A percentile compares a stretch with the other conserved stretches of the same genome.
Evolutionary conservation across 1,140 invertebrate genomes (phyloP).

Genomic region (Drosophila pseudoobscura): DNA sequence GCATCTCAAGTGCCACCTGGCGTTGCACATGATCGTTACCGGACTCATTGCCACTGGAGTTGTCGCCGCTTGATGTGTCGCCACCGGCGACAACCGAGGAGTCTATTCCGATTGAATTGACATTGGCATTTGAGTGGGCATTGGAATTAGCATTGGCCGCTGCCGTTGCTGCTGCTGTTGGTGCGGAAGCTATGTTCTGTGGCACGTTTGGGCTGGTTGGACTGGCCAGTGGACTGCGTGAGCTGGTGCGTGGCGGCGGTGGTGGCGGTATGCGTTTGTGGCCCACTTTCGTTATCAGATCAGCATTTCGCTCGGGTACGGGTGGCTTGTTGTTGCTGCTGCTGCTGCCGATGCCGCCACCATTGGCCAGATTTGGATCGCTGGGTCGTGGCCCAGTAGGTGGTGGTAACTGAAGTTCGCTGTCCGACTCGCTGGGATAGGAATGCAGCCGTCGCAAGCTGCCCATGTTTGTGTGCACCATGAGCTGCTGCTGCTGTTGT

Average conservation of each 20-base stretch:
- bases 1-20: constrained; percentile 91
- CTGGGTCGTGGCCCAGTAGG: constrained; percentile 83
- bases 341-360: constrained; percentile 12
- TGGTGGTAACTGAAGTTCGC: constrained; percentile 87
- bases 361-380: constrained; percentile 23
- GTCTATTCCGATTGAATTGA: constrained; percentile 7
- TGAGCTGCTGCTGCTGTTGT: constrained; percentile 58
- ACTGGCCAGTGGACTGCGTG: constrained; percentile 91
- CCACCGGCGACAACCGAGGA: constrained; percentile 8
- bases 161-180: constrained; percentile 36
- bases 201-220: constrained; percentile 88
- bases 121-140: constrained; percentile 6
- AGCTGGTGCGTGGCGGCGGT: constrained; percentile 92
- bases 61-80: constrained; percentile 70
- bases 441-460: constrained; percentile 89
- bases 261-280: constrained; percentile 91
- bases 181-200: constrained; percentile 79
- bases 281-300: constrained; percentile 87
- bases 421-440: constrained; percentile 90
- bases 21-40: constrained; percentile 87
- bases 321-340: constrained; percentile 86
- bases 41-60: constrained; percentile 86
- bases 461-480: constrained; percentile 84
- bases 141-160: constrained; percentile 8
- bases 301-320: constrained; percentile 90